Conservation (phyloP, 1,140 invertebrate genomes). For the Stenopsyche tienmushanensis region DNA sequence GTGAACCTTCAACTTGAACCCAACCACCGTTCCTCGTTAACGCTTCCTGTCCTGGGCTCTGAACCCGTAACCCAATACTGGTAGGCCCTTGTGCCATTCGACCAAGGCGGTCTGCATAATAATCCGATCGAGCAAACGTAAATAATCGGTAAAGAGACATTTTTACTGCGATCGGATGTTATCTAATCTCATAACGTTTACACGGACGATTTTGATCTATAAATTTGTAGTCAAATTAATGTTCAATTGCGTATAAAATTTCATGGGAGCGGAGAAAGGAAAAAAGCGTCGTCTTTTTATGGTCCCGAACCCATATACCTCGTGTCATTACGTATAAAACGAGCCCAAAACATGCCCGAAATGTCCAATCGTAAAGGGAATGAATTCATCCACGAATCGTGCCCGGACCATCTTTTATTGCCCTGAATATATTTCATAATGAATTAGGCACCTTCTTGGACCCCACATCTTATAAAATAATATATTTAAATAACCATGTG, state of each 20-base stretch:
- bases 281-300: conserved; percentile 3
- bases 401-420: background rate
- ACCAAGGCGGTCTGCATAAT: background rate
- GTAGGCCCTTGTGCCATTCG: background rate
- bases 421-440: background rate
- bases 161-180: conserved; percentile 24
- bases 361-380: background rate
- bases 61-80: background rate
- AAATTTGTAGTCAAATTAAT: conserved; percentile 26
- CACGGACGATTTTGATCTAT: conserved; percentile 22
- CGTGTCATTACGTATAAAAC: conserved; percentile 4
- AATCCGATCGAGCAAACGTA: conserved; percentile 1
- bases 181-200: conserved; percentile 24
- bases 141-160: conserved; percentile 28
- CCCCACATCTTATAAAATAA: no score
- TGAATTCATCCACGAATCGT: background rate
- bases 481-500: no score
- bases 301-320: background rate
- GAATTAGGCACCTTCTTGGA: background rate
- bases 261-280: background rate
- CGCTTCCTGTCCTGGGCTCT: background rate
- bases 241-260: conserved; percentile 30
- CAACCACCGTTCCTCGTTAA: no score
- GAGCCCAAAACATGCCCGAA: background rate
- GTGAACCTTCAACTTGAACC: no score